Conservation (phyloP, 2,888 invertebrate species). For the Hydroisotoma schaefferi region DNA sequence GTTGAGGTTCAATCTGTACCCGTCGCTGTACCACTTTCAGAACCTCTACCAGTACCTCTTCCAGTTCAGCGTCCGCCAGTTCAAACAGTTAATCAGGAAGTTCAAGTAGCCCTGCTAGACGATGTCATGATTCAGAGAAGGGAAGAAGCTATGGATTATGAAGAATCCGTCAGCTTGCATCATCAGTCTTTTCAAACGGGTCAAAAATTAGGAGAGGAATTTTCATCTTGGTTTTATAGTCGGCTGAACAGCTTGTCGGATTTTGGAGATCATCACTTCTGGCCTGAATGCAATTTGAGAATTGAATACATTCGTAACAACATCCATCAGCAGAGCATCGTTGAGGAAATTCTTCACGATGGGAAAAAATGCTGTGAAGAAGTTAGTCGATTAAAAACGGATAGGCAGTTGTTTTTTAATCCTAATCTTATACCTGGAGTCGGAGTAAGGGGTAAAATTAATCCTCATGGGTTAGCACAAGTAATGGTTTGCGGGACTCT, state of each 20-base stretch:
- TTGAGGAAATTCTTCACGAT: conserved; percentile 46
- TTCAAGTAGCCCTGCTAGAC: too few relatives aligned
- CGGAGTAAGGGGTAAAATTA: conserved; percentile 60
- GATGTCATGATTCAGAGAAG: too few relatives aligned
- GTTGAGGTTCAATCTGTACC: too few relatives aligned
- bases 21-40: too few relatives aligned
- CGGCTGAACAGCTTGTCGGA: conserved; percentile 53
- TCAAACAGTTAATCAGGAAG: too few relatives aligned
- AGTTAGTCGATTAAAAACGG: conserved; percentile 51
- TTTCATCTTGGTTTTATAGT: conserved; percentile 60
- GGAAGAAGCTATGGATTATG: conserved; percentile 10
- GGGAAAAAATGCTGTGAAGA: conserved; percentile 51
- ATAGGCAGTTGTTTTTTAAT: conserved; percentile 59
- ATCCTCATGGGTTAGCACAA: conserved; percentile 62
- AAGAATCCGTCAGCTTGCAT: conserved; percentile 12
- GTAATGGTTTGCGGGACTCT: conserved; percentile 64
- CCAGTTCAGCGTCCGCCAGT: too few relatives aligned
- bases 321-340: background rate
- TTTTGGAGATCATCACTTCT: conserved; percentile 58
- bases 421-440: conserved; percentile 58
- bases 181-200: conserved; percentile 19
- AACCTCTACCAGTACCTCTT: too few relatives aligned
- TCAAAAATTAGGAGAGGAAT: conserved; percentile 56
- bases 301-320: conserved; percentile 51
- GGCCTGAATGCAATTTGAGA: conserved; percentile 55